phyloP scores from a whole-genome alignment of 2,113 vertebrate genomes.

The Alethe castanea region DNA sequence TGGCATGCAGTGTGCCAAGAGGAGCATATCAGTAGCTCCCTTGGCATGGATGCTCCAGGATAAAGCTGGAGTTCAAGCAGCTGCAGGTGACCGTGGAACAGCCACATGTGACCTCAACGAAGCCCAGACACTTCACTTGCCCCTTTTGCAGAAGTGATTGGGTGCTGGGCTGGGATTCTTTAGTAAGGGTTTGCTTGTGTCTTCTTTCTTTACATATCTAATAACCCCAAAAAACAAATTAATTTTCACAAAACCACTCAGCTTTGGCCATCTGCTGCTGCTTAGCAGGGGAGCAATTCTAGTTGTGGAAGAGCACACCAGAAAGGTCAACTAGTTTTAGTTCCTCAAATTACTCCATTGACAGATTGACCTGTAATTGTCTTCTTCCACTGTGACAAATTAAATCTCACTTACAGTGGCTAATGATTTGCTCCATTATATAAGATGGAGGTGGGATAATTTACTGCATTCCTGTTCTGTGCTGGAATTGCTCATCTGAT shows the following conservation, averaged over 20 bases:
- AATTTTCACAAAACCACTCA: background rate
- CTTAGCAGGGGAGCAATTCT: background rate
- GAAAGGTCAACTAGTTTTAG: constrained; percentile 25
- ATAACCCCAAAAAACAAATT: background rate
- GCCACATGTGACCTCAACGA: accelerated
- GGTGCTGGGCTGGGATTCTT: background rate
- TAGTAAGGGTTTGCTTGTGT: background rate
- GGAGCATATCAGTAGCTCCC: accelerated
- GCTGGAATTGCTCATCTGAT: background rate
- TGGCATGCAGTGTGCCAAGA: accelerated
- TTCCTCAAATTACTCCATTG: constrained; percentile 5
- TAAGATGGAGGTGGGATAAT: constrained; percentile 1
- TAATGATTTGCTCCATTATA: constrained; percentile 25
- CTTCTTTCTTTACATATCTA: background rate
- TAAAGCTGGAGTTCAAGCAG: accelerated
- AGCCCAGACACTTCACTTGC: background rate
- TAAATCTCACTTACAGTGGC: constrained; percentile 12
- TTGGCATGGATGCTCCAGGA: background rate
- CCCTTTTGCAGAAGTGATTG: background rate
- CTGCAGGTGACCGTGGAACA: background rate
- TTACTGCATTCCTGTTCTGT: background rate
- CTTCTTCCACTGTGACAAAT: constrained; percentile 2
- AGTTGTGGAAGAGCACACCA: background rate
- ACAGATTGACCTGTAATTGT: constrained; percentile 39
- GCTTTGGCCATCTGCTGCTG: constrained; percentile 39